Evolutionary conservation across 35 echinoderm and acorn worm species (phyloP), one percentile per base, ranked within the genome.

Genomic region (Apostichopus parvimensis): DNA sequence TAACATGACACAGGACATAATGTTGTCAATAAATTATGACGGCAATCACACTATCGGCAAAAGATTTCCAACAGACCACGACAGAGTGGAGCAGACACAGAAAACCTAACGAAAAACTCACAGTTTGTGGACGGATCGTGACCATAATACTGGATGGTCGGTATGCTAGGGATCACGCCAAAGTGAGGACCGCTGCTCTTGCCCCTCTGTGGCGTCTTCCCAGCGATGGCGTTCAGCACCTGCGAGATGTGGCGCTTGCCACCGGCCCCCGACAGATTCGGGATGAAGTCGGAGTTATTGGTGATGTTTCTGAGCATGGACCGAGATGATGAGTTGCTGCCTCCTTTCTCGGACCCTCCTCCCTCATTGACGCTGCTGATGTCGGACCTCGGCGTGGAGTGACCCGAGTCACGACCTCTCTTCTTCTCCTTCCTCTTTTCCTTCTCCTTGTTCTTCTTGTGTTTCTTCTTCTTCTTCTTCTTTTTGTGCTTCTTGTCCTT

Each of bases 271-370:
- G 73, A 58, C 54, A 60, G 5, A 20, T 56, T 61, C 4, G 92
- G 92, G 22, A 93, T 87, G 23, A 91, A 93, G 52, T 94, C 94
- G 8, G 91, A 87, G 62, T 90, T 94, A 72, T 99, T 99, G 53
- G 97, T 99, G 57, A 99, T 99, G 79, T 99, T 99, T 21, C 97
- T 86, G 72, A 99, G 54, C 68, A 79, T 94, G 17, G 91, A 85
- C 4, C 92, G 57, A 18, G 91, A 76, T 45, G 34, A 45, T 24
- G 77, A 53, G 24, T 56, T 78, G 72, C 22, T 72, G 85, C 8
- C 64, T 6, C 45, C 89, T 66, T 91, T 91, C 56, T 79, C 89
- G 10, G 71, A 79, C 4, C 55, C n/a, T 6, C 76, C 56, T 6
- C 66, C 28, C n/a, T 66, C 85, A 52, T 80, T 13, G 23, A 45